These are phyloP conservation scores for Melanophora roralis DNA, from an alignment of 2,888 invertebrate species.

Conservation along the genomic window DNA sequence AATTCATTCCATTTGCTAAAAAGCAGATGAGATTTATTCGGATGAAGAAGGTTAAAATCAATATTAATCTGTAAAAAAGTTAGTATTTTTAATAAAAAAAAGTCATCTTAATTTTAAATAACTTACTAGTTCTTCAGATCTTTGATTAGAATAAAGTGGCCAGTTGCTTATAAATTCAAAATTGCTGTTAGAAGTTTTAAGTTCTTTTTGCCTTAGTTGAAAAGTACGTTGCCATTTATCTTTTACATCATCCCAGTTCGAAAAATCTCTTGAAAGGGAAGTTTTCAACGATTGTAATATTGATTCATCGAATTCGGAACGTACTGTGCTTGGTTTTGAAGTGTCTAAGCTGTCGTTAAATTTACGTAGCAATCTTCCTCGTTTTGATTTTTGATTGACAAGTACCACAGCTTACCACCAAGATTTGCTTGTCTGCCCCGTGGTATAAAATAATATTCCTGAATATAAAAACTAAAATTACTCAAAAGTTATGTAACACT, in stretches of 20 bases:
- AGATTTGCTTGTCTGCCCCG: conserved; percentile 20
- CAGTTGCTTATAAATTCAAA: conserved; percentile 42
- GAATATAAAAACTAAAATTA: background rate
- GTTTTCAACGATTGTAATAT: background rate
- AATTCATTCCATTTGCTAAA: conserved; percentile 45
- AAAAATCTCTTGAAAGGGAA: conserved; percentile 24
- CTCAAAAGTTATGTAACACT: no score
- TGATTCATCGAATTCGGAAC: conserved; percentile 12
- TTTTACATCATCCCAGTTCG: conserved; percentile 45
- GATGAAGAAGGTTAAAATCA: conserved; percentile 19
- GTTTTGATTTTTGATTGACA: conserved; percentile 35
- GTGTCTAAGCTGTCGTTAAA: conserved; percentile 1
- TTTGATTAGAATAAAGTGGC: conserved; percentile 39
- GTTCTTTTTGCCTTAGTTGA: conserved; percentile 39
- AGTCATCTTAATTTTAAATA: background rate
- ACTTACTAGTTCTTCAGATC: conserved; percentile 29
- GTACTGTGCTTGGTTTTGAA: background rate
- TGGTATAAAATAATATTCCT: conserved; percentile 45
- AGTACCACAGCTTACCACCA: conserved; percentile 42
- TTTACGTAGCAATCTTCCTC: background rate
- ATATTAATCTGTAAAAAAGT: conserved; percentile 28
- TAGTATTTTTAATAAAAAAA: background rate
- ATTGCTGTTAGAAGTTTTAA: conserved; percentile 24
- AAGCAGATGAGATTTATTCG: conserved; percentile 28
- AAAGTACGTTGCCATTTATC: conserved; percentile 43